A percentile compares a stretch with the other conserved stretches of the same genome.
Conservation (phyloP, 2,888 invertebrate species). For the Eudasyphora cyanicolor region DNA sequence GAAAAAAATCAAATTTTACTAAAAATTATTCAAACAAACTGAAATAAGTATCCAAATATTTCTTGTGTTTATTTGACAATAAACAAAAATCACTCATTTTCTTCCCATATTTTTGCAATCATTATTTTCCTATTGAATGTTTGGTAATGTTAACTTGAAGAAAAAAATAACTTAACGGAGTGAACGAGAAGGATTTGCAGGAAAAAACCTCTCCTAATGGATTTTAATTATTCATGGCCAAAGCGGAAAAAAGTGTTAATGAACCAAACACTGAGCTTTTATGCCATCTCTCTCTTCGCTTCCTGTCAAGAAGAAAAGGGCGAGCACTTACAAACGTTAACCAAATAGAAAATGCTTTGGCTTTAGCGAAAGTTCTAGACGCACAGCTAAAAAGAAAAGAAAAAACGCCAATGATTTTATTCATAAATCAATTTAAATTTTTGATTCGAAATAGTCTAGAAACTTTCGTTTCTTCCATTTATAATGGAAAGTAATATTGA, state of each 20-base stretch:
- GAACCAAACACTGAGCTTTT: conserved; percentile 31
- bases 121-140: conserved; percentile 44
- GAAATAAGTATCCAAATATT: background rate
- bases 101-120: background rate
- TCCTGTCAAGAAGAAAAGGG: background rate
- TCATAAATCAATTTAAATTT: conserved; percentile 58
- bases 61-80: background rate
- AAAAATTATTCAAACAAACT: too few relatives aligned
- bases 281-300: background rate
- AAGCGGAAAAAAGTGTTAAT: conserved; percentile 54
- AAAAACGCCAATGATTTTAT: conserved; percentile 12
- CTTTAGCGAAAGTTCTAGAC: background rate
- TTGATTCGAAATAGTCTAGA: conserved; percentile 53
- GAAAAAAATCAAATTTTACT: too few relatives aligned
- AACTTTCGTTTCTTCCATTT: background rate
- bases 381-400: conserved; percentile 2
- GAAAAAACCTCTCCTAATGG: conserved; percentile 49
- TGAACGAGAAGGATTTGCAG: background rate
- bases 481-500: background rate
- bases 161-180: conserved; percentile 1
- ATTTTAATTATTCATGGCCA: conserved; percentile 61
- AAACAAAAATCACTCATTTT: background rate
- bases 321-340: conserved; percentile 28
- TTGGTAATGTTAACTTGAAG: conserved; percentile 22
- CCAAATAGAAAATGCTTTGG: background rate